phyloP scores from a whole-genome alignment of 2,888 invertebrate species.

The Iselma pallidipennis region DNA sequence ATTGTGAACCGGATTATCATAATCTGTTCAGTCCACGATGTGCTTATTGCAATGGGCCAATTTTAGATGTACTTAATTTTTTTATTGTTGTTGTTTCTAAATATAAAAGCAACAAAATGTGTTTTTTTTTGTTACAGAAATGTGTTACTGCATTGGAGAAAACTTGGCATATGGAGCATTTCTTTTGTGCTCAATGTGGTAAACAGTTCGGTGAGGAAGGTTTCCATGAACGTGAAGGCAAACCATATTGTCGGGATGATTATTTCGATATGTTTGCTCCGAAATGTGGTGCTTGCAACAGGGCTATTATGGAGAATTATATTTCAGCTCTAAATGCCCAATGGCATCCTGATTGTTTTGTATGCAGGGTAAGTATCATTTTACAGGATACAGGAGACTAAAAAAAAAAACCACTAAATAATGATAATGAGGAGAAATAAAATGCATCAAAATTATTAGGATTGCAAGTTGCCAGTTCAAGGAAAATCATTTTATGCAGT shows the following conservation, averaged over 20 bases:
- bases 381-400: background rate
- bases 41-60: conserved; percentile 98
- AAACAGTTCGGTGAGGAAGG: conserved; percentile 97
- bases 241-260: conserved; percentile 94
- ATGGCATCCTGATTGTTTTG: conserved; percentile 99
- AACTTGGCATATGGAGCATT: conserved; percentile 99
- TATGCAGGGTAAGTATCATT: conserved; percentile 87
- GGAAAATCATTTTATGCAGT: conserved; percentile 97
- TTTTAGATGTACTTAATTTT: conserved; percentile 80
- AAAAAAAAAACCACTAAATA: background rate
- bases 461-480: conserved; percentile 90
- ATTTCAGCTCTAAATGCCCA: conserved; percentile 96
- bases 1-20: conserved; percentile 99
- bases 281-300: conserved; percentile 94
- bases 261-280: conserved; percentile 99
- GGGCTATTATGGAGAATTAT: conserved; percentile 97
- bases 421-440: conserved; percentile 4
- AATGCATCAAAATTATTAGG: conserved; percentile 61
- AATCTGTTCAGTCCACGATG: conserved; percentile 98
- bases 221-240: conserved; percentile 95
- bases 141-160: conserved; percentile 97
- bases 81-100: conserved; percentile 54
- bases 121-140: conserved; percentile 71
- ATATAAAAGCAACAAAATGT: background rate
- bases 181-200: conserved; percentile 97